Base-by-base conservation (phyloP, 2,888 invertebrate species). In the Arge pagana region DNA sequence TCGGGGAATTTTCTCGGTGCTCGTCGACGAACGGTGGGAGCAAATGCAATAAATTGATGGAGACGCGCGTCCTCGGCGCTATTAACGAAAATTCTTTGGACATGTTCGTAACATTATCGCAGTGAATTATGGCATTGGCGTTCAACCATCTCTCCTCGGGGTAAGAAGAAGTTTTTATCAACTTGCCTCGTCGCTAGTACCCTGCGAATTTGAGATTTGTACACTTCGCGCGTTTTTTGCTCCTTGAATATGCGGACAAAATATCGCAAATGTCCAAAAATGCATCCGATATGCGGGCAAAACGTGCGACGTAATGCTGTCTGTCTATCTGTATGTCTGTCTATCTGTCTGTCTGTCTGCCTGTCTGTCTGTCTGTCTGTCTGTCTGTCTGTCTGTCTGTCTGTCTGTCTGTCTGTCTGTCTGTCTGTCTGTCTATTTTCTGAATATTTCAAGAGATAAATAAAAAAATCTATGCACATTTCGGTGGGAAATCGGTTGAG, bases 401-500 rank as follows among this genome's bases (percentile, higher is more conserved):
- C n/a, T 42, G 13, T 42, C 8, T 42, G 11, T 42, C 11, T 42
- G n/a, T 42, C 36, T 16, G 18, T 36, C 36, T 36, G 6, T 36
- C 5, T 36, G 6, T 36, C 7, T 41, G 18, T 28, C 11, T n/a
- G 30, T 30, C 19, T 19, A 13, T 33, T 26, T 2, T 26, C 3
- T 26, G n/a, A n/a, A n/a, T n/a, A n/a, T n/a, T n/a, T n/a, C n/a
- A n/a, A n/a, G n/a, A n/a, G n/a, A n/a, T n/a, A n/a, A n/a, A n/a
- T n/a, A n/a, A n/a, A n/a, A n/a, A n/a, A n/a, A n/a, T n/a, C n/a
- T n/a, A n/a, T n/a, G n/a, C n/a, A n/a, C n/a, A n/a, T n/a, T n/a
- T n/a, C n/a, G 42, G 42, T 42, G 15, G 31, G 42, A 30, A 26
- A n/a, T 26, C 23, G 11, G 8, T 30, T 43, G 15, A 18, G 18